phyloP scores from a whole-genome alignment of 2,113 vertebrate genomes.

The Rynchops niger region DNA sequence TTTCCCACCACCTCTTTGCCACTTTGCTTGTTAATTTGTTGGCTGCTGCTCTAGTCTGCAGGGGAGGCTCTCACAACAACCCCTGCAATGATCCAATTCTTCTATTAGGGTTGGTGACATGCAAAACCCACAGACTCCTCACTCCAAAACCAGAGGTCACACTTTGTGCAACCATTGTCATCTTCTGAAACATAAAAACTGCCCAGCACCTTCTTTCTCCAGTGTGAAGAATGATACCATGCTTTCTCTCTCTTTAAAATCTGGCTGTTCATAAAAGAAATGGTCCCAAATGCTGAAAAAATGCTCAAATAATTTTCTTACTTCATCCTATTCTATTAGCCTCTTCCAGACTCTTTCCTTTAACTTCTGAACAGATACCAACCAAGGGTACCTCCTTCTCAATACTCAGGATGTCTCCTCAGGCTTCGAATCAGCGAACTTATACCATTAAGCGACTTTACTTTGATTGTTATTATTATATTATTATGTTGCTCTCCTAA shows the following conservation, averaged over 20 bases:
- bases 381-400: not conserved
- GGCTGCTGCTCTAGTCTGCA: not conserved
- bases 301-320: not conserved
- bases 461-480: not conserved
- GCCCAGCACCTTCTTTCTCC: not conserved
- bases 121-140: not conserved
- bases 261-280: not conserved
- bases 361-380: not conserved
- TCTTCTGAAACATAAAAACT: not conserved
- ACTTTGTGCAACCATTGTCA: rapidly evolving
- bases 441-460: not conserved
- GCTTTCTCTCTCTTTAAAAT: not conserved
- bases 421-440: not conserved
- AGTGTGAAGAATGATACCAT: not conserved
- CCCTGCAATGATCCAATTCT: not conserved
- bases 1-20: not conserved
- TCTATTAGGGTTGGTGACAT: not conserved
- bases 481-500: not conserved
- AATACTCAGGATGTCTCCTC: not conserved
- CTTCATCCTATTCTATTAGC: not conserved
- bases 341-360: not conserved
- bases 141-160: not conserved
- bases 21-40: not conserved
- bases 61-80: not conserved
- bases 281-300: not conserved